phyloP scores from a whole-genome alignment of 2,113 vertebrate genomes.

The Coreoperca whiteheadi region DNA sequence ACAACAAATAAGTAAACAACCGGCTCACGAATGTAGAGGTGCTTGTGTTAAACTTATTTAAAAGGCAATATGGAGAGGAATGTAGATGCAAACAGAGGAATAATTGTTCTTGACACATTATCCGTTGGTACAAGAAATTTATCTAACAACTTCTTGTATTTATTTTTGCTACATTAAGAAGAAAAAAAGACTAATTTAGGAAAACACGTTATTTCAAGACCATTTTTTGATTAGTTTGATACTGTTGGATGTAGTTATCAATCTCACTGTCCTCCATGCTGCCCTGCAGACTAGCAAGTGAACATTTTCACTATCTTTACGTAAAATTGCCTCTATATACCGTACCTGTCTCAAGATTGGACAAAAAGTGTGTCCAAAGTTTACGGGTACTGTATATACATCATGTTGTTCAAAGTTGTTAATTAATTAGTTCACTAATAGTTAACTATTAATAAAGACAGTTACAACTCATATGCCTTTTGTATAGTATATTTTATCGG shows the following conservation, averaged over 20 bases:
- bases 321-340: background rate
- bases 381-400: no score
- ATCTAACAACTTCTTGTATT: background rate
- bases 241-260: background rate
- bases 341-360: no score
- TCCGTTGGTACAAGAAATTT: background rate
- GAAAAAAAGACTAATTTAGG: background rate
- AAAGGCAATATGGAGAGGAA: background rate
- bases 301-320: background rate
- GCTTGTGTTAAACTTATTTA: background rate
- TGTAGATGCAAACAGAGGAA: background rate
- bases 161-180: background rate
- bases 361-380: no score
- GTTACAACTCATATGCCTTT: no score
- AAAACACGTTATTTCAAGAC: background rate
- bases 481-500: background rate
- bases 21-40: background rate
- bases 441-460: no score
- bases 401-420: background rate
- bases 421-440: background rate
- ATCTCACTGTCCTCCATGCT: no score
- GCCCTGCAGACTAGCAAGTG: no score
- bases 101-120: constrained; percentile 2
- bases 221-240: background rate
- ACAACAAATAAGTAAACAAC: constrained; percentile 4